Evolutionary conservation across 2,888 invertebrate species (phyloP), one percentile per base, ranked within the genome.

Genomic region (Drosophila trichaetosa): DNA sequence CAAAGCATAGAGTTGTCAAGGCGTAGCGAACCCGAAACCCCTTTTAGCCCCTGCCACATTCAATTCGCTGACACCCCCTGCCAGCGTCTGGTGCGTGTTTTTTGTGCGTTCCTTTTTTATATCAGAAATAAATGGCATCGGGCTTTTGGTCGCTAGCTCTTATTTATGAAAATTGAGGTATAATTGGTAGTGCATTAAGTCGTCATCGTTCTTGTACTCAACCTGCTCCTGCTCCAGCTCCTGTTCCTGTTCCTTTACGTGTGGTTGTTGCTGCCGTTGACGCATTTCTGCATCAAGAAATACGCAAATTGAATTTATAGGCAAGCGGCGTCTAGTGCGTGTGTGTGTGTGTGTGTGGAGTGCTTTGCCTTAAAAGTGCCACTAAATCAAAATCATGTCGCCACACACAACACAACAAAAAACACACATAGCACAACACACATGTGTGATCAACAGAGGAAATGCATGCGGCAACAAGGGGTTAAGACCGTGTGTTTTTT

Each of bases 151-250:
- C 27, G 27, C 54, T 13, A 10, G 31, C n/a, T 85, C 86, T 83
- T 90, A 89, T 91, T 91, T 91, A 92, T 91, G 90, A 91, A 91
- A 91, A 92, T 91, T 91, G 91, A 90, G 91, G 90, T 90, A 91
- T 92, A 92, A 91, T 91, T 92, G 91, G 90, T 80, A 89, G 86
- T 89, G 73, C 82, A 85, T 90, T 89, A 88, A 85, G 84, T 85
- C 82, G 79, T 88, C 76, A 72, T 62, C 73, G 70, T 58, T 42
- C 67, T 64, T 57, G 69, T 68, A 29, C n/a, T 24, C 49, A 18
- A 27, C 27, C 27, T 40, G 13, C 58, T 24, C 38, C 57, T 66
- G 36, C 31, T 58, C 53, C 59, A 60, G 16, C 52, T 34, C 29
- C 31, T 18, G 13, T 7, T 11, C 4, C 40, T 40, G 16, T 34